Conservation (phyloP, 2,888 invertebrate genomes). For the Nemotelus nigrinus region DNA sequence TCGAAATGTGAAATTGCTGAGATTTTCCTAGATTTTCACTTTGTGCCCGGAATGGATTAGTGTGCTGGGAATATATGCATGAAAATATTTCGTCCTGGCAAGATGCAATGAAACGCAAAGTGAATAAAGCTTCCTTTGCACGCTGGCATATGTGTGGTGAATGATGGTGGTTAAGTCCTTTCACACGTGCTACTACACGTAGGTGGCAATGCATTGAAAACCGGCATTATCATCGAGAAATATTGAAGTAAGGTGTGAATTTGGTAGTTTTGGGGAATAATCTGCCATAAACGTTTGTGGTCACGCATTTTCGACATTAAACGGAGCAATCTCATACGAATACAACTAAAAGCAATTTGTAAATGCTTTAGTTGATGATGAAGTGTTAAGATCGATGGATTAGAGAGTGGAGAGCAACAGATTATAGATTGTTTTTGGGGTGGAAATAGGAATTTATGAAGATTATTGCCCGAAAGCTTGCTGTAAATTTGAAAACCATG, state of each 20-base stretch:
- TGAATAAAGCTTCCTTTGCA: slow-evolving; percentile 31
- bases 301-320: slow-evolving; percentile 34
- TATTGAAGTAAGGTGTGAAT: slow-evolving; percentile 31
- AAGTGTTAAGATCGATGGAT: no score
- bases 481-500: no score
- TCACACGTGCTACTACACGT: slow-evolving; percentile 24
- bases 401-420: no score
- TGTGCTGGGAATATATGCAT: no score
- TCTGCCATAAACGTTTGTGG: slow-evolving; percentile 35
- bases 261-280: slow-evolving; percentile 8
- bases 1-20: no score
- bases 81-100: not conserved
- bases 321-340: not conserved
- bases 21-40: no score
- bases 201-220: slow-evolving; percentile 27
- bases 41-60: no score
- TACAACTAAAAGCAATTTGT: no score
- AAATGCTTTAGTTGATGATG: no score
- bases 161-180: slow-evolving; percentile 31
- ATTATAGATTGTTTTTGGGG: no score
- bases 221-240: not conserved
- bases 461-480: no score
- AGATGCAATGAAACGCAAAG: not conserved
- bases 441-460: no score
- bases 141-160: not conserved